A percentile compares a stretch with the other conserved stretches of the same genome.
Conservation (phyloP, 2,888 invertebrate species). For the Cataglyphis livida region DNA sequence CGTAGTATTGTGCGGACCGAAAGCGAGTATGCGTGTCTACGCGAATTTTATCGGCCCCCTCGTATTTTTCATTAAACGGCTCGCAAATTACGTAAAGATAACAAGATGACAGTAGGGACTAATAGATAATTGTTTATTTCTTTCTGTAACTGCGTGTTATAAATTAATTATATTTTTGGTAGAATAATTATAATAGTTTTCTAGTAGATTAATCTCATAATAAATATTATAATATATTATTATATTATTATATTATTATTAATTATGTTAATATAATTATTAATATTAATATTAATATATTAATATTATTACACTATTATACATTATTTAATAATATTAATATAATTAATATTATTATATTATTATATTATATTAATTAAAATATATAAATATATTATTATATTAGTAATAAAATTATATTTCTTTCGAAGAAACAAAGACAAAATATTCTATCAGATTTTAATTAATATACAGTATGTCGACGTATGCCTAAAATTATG, state of each 20-base stretch:
- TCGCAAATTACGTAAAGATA: neutral
- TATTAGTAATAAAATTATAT: neutral
- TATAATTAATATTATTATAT: too few species aligned
- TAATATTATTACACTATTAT: too few species aligned
- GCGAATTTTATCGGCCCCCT: slow-evolving; percentile 13
- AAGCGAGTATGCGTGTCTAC: slow-evolving; percentile 14
- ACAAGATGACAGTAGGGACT: neutral
- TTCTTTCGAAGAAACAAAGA: neutral
- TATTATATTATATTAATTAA: too few species aligned
- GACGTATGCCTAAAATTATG: neutral
- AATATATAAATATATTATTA: too few species aligned
- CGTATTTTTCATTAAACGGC: neutral
- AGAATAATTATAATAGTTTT: too few species aligned
- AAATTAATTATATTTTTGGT: too few species aligned
- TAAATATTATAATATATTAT: too few species aligned
- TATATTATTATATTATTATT: too few species aligned
- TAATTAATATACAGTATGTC: neutral
- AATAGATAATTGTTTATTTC: slow-evolving; percentile 4
- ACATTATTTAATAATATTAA: too few species aligned
- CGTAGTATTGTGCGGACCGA: slow-evolving; percentile 37
- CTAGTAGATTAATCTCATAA: too few species aligned
- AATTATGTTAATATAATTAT: too few species aligned
- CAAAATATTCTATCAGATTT: neutral
- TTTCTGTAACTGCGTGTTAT: neutral
- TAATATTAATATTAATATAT: too few species aligned